Base-by-base conservation (phyloP, 2,113 vertebrate species). In the Sciurus niger region DNA sequence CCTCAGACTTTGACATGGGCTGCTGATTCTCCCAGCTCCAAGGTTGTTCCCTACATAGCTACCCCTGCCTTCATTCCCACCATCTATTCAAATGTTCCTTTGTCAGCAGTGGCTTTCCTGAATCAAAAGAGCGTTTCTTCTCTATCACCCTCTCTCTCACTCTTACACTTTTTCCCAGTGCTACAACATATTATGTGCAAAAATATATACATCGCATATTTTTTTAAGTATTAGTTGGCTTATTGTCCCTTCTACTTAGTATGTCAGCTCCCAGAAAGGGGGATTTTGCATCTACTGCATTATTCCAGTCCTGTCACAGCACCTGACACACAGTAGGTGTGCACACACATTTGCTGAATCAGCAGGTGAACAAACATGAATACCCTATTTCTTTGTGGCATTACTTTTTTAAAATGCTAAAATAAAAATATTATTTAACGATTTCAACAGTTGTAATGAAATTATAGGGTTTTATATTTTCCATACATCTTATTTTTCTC, bases 371-470 rank as follows among this genome's bases (percentile, higher is more conserved):
- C 68, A 25, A 73, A 84, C 46, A 30, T n/a, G 60, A 83, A 60
- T 70, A 12, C 10, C 28, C 32, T 77, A 79, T 89, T 89, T 92
- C 37, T 82, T 82, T 93, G 58, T 58, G 53, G 20, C 16, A 18
- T 63, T 82, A 34, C 24, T 80, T 32, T 37, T 76, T 72, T 43
- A 17, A 86, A 88, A 34, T 58, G 14, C 60, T 90, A 22, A 93
- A 90, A 86, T 79, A 93, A 90, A 94, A 96, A 87, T 79, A 84
- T 55, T 34, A 60, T 67, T 88, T 13, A 63, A 53, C 11, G 51
- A 9, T 78, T 93, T 77, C 17, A 65, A 40, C 17, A 53, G 51
- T 63, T 72, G 73, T 48, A 90, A 72, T 37, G n/a, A 93, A 86
- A 87, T 40, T 34, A 48, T 53, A 67, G 30, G 51, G n/a, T 46